These are phyloP conservation scores for Scaptomyza flava DNA, from an alignment of 2,888 invertebrate genomes.

Conservation along the genomic window DNA sequence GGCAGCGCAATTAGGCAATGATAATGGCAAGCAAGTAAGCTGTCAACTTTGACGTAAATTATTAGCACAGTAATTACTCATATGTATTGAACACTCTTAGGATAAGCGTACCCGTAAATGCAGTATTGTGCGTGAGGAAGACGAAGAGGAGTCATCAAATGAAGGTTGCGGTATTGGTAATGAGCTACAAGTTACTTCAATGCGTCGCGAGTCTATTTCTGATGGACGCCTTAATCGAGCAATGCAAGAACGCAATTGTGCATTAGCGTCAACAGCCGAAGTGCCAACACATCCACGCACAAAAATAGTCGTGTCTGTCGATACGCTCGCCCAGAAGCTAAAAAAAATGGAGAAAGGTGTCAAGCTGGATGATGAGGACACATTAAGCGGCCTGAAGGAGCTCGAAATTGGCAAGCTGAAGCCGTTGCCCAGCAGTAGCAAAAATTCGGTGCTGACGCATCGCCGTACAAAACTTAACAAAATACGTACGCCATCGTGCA, in stretches of 20 bases:
- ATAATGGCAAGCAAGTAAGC: slow-evolving; percentile 72
- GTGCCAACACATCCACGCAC: slow-evolving; percentile 86
- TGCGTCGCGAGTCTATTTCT: slow-evolving; percentile 90
- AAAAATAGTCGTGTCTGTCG: slow-evolving; percentile 85
- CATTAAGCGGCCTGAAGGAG: slow-evolving; percentile 78
- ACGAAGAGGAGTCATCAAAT: slow-evolving; percentile 92
- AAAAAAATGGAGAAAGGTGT: slow-evolving; percentile 76
- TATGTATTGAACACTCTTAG: slow-evolving; percentile 38
- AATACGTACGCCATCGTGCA: slow-evolving; percentile 93
- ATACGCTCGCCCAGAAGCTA: slow-evolving; percentile 76
- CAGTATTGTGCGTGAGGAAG: slow-evolving; percentile 96
- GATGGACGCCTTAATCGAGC: slow-evolving; percentile 91
- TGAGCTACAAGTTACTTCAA: slow-evolving; percentile 86
- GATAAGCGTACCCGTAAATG: slow-evolving; percentile 91
- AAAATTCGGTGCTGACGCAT: slow-evolving; percentile 84
- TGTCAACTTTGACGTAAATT: not conserved
- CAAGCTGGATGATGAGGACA: slow-evolving; percentile 66
- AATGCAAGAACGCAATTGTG: slow-evolving; percentile 86
- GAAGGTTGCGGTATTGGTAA: slow-evolving; percentile 85
- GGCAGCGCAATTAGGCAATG: slow-evolving; percentile 67
- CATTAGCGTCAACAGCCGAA: slow-evolving; percentile 67
- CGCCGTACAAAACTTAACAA: slow-evolving; percentile 89
- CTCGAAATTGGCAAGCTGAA: slow-evolving; percentile 82
- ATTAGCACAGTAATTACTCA: not conserved
- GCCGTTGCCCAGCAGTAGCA: slow-evolving; percentile 76